Evolutionary conservation across 2,113 vertebrate species (phyloP).

Genomic region (Prolemur simus): DNA sequence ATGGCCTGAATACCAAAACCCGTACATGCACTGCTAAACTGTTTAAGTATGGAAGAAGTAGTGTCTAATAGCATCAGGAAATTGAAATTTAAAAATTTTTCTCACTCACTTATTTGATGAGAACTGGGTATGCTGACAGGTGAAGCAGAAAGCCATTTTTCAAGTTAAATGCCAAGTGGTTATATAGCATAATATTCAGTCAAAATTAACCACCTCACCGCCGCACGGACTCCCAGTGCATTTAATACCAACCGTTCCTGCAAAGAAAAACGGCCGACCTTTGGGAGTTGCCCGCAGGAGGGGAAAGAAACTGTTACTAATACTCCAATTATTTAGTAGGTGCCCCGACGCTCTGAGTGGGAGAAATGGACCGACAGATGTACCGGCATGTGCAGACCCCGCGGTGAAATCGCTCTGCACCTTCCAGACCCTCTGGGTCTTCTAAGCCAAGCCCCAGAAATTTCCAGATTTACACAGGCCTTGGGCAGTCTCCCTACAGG

Average conservation of each 20-base stretch:
- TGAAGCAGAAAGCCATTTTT: slow-evolving; percentile 99
- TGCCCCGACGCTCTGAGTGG: slow-evolving; percentile 55
- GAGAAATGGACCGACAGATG: slow-evolving; percentile 57
- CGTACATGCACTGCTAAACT: slow-evolving; percentile 84
- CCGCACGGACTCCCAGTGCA: slow-evolving; percentile 90
- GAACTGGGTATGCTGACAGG: slow-evolving; percentile 93
- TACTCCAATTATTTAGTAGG: slow-evolving; percentile 73
- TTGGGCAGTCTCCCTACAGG: not conserved
- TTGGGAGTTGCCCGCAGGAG: slow-evolving; percentile 73
- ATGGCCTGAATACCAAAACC: slow-evolving; percentile 88
- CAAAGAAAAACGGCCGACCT: slow-evolving; percentile 83
- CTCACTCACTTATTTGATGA: slow-evolving; percentile 93
- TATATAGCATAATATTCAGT: slow-evolving; percentile 97
- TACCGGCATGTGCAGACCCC: fast-evolving
- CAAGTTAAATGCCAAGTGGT: slow-evolving; percentile 99
- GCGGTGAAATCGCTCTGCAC: not conserved
- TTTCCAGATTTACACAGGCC: not conserved
- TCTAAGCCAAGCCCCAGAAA: not conserved
- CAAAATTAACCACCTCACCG: slow-evolving; percentile 95
- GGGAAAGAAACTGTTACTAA: slow-evolving; percentile 83
- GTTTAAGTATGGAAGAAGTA: slow-evolving; percentile 90
- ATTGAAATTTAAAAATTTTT: slow-evolving; percentile 94
- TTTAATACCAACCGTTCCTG: slow-evolving; percentile 84
- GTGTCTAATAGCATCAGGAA: slow-evolving; percentile 94
- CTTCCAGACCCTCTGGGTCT: not conserved